phyloP scores from a whole-genome alignment of 2,113 vertebrate species.

The Egretta garzetta region DNA sequence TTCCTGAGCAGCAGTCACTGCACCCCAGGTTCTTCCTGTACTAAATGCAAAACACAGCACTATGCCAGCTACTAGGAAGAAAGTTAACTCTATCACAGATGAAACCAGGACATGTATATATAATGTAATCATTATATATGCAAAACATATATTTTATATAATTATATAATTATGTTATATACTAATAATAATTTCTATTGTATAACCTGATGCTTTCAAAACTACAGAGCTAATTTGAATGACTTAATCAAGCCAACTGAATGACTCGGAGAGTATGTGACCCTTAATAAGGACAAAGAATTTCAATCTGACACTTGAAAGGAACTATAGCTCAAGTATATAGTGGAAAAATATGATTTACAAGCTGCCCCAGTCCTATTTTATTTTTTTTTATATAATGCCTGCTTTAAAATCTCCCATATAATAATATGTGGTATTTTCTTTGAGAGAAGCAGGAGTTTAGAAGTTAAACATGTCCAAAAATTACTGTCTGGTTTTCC shows the following conservation, averaged over 20 bases:
- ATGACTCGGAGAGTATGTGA: not conserved
- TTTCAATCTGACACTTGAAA: not conserved
- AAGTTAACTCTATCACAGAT: too few species aligned
- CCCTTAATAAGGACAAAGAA: not conserved
- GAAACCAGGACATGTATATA: too few species aligned
- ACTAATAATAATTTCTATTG: not conserved
- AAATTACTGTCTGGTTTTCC: not conserved
- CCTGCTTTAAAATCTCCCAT: not conserved
- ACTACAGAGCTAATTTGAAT: not conserved
- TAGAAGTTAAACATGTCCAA: not conserved
- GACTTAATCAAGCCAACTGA: not conserved
- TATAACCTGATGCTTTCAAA: not conserved
- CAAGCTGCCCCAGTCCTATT: not conserved
- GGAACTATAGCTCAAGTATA: not conserved
- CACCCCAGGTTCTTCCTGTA: too few species aligned
- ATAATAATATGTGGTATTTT: not conserved
- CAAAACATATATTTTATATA: not conserved
- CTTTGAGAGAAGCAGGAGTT: not conserved
- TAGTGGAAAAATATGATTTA: not conserved
- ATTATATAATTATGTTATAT: not conserved
- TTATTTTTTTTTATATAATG: not conserved
- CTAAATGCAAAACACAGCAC: too few species aligned
- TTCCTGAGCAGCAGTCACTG: too few species aligned
- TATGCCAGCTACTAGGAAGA: too few species aligned
- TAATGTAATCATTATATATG: too few species aligned